Evolutionary conservation across 2,888 invertebrate species (phyloP).

Genomic region (Polymixis lichenea): DNA sequence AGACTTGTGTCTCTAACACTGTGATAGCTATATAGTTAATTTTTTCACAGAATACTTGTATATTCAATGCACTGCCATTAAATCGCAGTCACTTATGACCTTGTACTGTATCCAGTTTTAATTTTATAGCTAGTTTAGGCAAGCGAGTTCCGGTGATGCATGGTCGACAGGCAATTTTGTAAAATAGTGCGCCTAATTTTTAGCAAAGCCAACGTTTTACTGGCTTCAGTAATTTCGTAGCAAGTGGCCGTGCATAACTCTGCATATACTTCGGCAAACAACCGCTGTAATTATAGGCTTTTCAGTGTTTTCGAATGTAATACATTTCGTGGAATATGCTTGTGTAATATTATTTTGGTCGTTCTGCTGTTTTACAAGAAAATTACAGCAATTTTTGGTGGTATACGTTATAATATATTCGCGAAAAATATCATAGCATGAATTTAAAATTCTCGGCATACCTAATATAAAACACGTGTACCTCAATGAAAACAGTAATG

Average conservation of each 20-base stretch:
- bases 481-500: not conserved
- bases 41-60: not conserved
- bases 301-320: constrained; percentile 24
- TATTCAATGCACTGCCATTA: not conserved
- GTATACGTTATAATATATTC: not conserved
- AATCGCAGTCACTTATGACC: constrained; percentile 15
- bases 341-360: constrained; percentile 12
- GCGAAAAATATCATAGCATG: not conserved
- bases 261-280: constrained; percentile 44
- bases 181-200: constrained; percentile 66
- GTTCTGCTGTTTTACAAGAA: not conserved
- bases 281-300: constrained; percentile 33
- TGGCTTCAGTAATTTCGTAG: constrained; percentile 36
- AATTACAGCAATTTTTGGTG: constrained; percentile 14
- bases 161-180: constrained; percentile 65
- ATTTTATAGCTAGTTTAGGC: constrained; percentile 66
- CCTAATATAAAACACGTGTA: too few species aligned
- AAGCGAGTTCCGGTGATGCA: constrained; percentile 64
- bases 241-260: constrained; percentile 52
- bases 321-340: constrained; percentile 9
- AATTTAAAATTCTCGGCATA: too few species aligned
- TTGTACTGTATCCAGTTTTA: constrained; percentile 33
- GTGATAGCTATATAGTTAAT: not conserved
- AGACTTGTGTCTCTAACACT: not conserved
- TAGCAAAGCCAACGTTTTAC: constrained; percentile 45